phyloP scores from a whole-genome alignment of 2,888 invertebrate genomes.

The Ethmia dodecea region DNA sequence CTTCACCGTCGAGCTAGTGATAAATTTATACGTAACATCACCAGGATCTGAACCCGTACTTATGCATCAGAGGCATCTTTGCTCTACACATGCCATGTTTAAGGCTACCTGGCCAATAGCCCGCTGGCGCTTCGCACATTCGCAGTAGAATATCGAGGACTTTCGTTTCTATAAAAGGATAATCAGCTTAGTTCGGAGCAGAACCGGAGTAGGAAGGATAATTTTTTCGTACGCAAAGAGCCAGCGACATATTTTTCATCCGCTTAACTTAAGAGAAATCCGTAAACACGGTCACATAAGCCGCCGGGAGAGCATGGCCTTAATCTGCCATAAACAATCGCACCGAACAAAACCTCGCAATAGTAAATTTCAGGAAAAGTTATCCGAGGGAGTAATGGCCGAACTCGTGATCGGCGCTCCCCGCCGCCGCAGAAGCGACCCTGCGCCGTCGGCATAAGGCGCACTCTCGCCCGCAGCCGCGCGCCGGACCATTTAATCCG shows the following conservation, averaged over 20 bases:
- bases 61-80: no score
- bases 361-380: constrained; percentile 54
- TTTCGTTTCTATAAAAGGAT: no score
- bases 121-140: no score
- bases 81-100: no score
- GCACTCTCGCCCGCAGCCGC: constrained; percentile 8
- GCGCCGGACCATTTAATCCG: constrained; percentile 46
- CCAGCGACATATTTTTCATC: constrained; percentile 48
- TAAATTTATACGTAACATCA: no score
- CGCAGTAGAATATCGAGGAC: no score
- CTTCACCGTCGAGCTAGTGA: no score
- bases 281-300: constrained; percentile 42
- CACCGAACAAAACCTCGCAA: constrained; percentile 47
- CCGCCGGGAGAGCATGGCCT: constrained; percentile 35
- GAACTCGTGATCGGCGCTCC: constrained; percentile 39
- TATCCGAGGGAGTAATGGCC: constrained; percentile 52
- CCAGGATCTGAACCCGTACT: no score
- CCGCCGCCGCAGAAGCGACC: background rate
- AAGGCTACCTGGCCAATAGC: no score
- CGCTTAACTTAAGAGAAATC: constrained; percentile 40
- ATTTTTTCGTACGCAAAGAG: constrained; percentile 27
- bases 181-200: no score
- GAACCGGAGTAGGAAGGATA: no score
- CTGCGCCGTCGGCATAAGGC: constrained; percentile 3
- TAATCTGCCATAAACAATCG: constrained; percentile 61